A percentile compares a stretch with the other conserved stretches of the same genome.
Conservation (phyloP, 1,140 invertebrate genomes). For the Drosophila ercepeae region DNA sequence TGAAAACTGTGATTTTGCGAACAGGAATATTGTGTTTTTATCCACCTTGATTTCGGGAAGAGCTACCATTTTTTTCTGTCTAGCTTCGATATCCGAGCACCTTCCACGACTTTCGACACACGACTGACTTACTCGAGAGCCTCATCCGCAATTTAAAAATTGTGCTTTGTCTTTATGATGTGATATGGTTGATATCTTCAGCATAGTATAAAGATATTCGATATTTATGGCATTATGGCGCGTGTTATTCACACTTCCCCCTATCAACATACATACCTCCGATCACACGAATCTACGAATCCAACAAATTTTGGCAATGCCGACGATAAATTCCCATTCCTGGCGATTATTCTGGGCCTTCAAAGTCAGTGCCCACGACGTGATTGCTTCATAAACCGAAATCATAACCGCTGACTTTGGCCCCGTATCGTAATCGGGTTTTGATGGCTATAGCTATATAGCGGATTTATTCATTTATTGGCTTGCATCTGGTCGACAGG, state of each 20-base stretch:
- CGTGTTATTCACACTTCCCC: constrained; percentile 18
- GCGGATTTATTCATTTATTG: constrained; percentile 37
- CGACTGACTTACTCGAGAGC: constrained; percentile 17
- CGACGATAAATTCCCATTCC: constrained; percentile 15
- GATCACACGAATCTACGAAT: constrained; percentile 1
- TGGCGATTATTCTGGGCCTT: constrained; percentile 9
- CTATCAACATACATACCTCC: constrained; percentile 23
- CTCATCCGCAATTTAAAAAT: constrained; percentile 18
- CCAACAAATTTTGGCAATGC: constrained; percentile 6
- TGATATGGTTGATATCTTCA: constrained; percentile 41
- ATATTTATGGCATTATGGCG: constrained; percentile 36
- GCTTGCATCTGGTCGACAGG: constrained; percentile 25
- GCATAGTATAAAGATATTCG: constrained; percentile 55
- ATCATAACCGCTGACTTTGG: constrained; percentile 36
- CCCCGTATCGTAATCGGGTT: constrained; percentile 30
- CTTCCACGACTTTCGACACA: constrained; percentile 18
- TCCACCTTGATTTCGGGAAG: constrained; percentile 5
- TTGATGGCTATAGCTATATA: constrained; percentile 9
- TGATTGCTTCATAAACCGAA: constrained; percentile 21
- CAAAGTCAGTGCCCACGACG: not conserved
- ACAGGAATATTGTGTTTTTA: no score
- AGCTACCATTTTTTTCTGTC: constrained; percentile 6
- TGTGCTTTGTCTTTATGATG: constrained; percentile 15
- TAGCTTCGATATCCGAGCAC: constrained; percentile 27
- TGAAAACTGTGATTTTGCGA: not conserved